Conservation (phyloP, 2,113 vertebrate genomes). For the Bettongia penicillata region DNA sequence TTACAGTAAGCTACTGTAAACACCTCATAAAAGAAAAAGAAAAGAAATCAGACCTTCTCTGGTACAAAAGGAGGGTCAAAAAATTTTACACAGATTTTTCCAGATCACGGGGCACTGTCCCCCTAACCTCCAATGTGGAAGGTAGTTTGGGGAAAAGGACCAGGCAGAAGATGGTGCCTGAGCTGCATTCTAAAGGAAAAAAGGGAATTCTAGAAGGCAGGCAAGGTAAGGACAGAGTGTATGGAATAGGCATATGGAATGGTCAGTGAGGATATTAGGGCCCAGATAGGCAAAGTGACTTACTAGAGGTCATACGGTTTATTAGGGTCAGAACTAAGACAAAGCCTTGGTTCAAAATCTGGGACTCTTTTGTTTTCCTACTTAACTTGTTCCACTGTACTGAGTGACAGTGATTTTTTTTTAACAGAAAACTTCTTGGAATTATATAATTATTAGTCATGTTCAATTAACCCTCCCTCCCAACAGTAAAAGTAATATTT, state of each 20-base stretch:
- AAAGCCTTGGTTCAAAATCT: background rate
- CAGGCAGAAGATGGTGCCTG: background rate
- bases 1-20: too few relatives aligned
- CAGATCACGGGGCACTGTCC: too few relatives aligned
- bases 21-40: too few relatives aligned
- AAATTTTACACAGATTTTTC: too few relatives aligned
- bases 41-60: too few relatives aligned
- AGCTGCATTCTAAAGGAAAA: background rate
- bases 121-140: too few relatives aligned
- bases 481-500: conserved; percentile 1
- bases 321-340: background rate
- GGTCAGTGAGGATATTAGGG: background rate
- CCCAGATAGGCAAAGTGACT: background rate
- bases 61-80: too few relatives aligned
- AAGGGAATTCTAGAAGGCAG: background rate
- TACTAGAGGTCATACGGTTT: background rate
- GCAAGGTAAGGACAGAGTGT: background rate
- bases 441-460: conserved; percentile 7
- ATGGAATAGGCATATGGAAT: background rate
- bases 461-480: background rate
- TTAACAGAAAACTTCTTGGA: conserved; percentile 12
- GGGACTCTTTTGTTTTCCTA: conserved; percentile 1
- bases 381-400: background rate
- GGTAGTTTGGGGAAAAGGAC: background rate
- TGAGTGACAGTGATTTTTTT: conserved; percentile 30